Evolutionary conservation across 2,888 invertebrate species (phyloP), one percentile per base, ranked within the genome.

Genomic region (Meteorus cinctellus): DNA sequence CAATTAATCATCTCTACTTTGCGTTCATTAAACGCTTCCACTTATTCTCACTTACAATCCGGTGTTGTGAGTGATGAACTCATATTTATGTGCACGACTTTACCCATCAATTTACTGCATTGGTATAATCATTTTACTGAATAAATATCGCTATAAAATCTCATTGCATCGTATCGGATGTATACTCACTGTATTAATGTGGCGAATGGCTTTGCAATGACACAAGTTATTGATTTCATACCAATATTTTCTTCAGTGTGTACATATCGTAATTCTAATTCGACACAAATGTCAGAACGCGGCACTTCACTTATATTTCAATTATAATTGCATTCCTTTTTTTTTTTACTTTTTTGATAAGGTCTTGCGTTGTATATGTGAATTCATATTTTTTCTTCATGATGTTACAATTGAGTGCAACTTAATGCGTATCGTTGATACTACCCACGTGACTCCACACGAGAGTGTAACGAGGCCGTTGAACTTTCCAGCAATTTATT

Each of bases 361-460:
- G 6, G 8, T 55, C n/a, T 55, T 24, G 19, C n/a, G 4, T 48
- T 55, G 55, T 8, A 55, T 19, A 24, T 8, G 19, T 8, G 55
- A 4, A n/a, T 48, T 3, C n/a, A 19, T 2, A 19, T 55, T n/a
- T 48, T 16, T n/a, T 48, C n/a, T 48, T n/a, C 4, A 48, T 48
- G n/a, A 48, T n/a, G n/a, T 19, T 41, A 41, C n/a, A 41, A n/a
- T 65, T 36, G n/a, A 36, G 65, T 36, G 8, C 16, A 34, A 16
- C 41, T 34, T 65, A 16, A 63, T n/a, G n/a, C 31, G 5, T 63
- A 29, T 41, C 41, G 14, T 19, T 36, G 34, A 34, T 65, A 41
- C 36, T 10, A 65, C 65, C 65, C 65, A 65, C 65, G 41, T 41
- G 65, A 65, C 36, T 65, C n/a, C 12, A 65, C 65, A 65, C 41